Evolutionary conservation across 2,113 vertebrate genomes (phyloP).

Genomic region (Cettia cetti): DNA sequence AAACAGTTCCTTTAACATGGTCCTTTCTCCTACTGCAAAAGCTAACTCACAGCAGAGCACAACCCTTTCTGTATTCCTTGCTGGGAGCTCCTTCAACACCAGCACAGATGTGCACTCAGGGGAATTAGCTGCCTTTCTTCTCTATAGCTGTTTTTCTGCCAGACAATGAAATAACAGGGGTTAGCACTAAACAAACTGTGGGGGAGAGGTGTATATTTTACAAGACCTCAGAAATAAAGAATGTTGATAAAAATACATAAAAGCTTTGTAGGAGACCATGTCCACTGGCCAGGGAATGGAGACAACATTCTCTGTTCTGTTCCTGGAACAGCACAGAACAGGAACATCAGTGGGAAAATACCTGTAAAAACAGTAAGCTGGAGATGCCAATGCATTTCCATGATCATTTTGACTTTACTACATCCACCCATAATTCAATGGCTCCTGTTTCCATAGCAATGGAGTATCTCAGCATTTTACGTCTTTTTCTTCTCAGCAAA

Average conservation of each 20-base stretch:
- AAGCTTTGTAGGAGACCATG: neutral
- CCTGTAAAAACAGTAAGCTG: fast-evolving
- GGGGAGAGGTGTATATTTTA: neutral
- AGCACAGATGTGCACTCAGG: neutral
- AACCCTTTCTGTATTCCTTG: neutral
- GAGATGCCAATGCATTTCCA: neutral
- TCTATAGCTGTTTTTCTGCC: slow-evolving; percentile 29
- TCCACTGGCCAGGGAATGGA: neutral
- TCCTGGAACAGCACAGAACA: fast-evolving
- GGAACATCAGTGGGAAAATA: neutral
- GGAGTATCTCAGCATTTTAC: neutral
- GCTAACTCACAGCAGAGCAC: neutral
- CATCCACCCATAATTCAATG: neutral
- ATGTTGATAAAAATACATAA: neutral
- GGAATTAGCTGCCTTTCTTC: neutral
- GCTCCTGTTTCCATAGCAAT: slow-evolving; percentile 11
- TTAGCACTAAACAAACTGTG: neutral
- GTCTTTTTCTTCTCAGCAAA: neutral
- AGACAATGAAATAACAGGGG: neutral
- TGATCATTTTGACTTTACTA: neutral
- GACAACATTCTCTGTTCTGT: neutral
- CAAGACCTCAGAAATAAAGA: neutral
- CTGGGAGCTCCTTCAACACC: neutral
- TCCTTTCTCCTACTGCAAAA: neutral
- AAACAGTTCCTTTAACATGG: neutral